A percentile compares a stretch with the other conserved stretches of the same genome.
These are phyloP conservation scores for Paratilapia polleni DNA, from an alignment of 2,113 vertebrate species.

Conservation along the genomic window DNA sequence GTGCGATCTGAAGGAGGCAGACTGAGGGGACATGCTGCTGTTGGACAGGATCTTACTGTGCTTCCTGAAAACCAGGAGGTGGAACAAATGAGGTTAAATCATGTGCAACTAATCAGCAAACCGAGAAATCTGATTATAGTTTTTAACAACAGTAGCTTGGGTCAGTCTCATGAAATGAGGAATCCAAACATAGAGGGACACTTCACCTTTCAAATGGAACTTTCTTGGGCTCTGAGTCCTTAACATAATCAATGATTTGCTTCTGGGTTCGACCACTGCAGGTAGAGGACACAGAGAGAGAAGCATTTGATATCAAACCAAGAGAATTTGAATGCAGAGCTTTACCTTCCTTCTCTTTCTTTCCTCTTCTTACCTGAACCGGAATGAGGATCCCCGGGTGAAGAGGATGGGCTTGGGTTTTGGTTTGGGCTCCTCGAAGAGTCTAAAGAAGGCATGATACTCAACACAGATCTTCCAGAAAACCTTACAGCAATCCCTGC, in stretches of 20 bases:
- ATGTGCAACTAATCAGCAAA: background rate
- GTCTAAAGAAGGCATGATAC: slow-evolving; percentile 95
- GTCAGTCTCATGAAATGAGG: background rate
- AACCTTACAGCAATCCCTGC: slow-evolving; percentile 93
- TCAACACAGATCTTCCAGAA: slow-evolving; percentile 99
- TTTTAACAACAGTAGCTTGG: background rate
- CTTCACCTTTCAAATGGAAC: slow-evolving; percentile 94
- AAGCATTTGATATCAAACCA: background rate
- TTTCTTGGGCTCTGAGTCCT: slow-evolving; percentile 93
- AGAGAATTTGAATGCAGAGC: background rate
- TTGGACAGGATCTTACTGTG: slow-evolving; percentile 93
- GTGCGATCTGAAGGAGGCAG: slow-evolving; percentile 84
- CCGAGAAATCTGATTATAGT: background rate
- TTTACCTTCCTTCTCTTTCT: background rate
- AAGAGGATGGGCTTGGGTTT: slow-evolving; percentile 95
- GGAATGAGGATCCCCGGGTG: slow-evolving; percentile 94
- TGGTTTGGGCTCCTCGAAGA: slow-evolving; percentile 95
- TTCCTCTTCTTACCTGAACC: slow-evolving; percentile 86
- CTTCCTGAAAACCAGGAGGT: slow-evolving; percentile 80
- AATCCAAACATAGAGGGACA: background rate
- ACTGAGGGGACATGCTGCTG: slow-evolving; percentile 80
- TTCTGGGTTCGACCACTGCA: slow-evolving; percentile 95
- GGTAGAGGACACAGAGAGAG: slow-evolving; percentile 1
- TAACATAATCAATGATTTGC: slow-evolving; percentile 93
- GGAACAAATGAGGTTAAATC: background rate